phyloP scores from a whole-genome alignment of 2,888 invertebrate species.

The Pyralis farinalis region DNA sequence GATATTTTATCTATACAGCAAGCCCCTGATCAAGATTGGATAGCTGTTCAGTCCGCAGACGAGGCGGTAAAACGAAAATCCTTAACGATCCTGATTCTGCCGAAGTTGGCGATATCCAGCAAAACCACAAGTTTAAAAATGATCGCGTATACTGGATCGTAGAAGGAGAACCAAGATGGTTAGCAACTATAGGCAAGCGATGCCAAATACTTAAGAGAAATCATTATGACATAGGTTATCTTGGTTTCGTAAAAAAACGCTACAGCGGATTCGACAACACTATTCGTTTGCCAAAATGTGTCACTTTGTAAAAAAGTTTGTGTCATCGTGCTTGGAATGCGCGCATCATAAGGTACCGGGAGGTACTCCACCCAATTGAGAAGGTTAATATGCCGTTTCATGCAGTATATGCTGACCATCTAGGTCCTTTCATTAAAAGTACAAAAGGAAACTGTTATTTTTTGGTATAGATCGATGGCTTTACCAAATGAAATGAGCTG shows the following conservation, averaged over 20 bases:
- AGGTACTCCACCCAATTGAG: conserved; percentile 18
- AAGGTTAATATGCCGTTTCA: conserved; percentile 19
- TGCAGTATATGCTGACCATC: conserved; percentile 1
- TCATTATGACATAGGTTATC: conserved; percentile 25
- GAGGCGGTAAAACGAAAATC: no score
- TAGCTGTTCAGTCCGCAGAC: no score
- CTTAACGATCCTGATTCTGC: no score
- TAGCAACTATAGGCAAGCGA: conserved; percentile 21
- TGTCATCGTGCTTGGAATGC: conserved; percentile 16
- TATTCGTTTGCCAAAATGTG: conserved; percentile 15
- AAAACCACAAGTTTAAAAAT: no score
- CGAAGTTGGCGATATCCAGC: no score
- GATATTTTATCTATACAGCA: no score
- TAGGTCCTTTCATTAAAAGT: no score
- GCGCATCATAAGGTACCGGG: conserved; percentile 14
- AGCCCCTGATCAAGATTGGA: no score
- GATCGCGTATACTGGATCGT: no score
- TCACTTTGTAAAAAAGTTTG: conserved; percentile 17
- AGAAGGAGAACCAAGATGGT: conserved; percentile 15
- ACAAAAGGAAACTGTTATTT: no score
- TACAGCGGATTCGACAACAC: conserved; percentile 1
- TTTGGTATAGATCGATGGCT: not conserved
- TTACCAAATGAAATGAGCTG: no score
- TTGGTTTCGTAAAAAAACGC: conserved; percentile 19
- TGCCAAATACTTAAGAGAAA: conserved; percentile 23